These are phyloP conservation scores for Neostethus bicornis DNA, from an alignment of 2,797 vertebrate species.

Conservation along the genomic window DNA sequence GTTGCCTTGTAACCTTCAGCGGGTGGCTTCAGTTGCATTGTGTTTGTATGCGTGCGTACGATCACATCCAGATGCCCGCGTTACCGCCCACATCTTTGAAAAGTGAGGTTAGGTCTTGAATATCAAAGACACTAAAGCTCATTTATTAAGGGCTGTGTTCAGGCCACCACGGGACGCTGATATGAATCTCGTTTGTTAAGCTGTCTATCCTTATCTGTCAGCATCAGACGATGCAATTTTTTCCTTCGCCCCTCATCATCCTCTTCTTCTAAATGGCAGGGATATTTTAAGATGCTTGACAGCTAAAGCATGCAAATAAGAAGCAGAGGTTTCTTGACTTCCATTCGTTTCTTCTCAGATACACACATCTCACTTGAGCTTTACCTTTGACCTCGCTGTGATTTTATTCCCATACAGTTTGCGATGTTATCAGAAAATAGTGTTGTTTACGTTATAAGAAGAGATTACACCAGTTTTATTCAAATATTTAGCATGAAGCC, in stretches of 20 bases:
- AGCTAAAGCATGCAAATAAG: slow-evolving; percentile 75
- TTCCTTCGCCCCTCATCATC: slow-evolving; percentile 59
- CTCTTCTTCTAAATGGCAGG: slow-evolving; percentile 66
- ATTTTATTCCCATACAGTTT: slow-evolving; percentile 31
- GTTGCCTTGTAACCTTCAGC: slow-evolving; percentile 59
- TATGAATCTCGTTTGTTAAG: slow-evolving; percentile 79
- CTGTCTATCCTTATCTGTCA: slow-evolving; percentile 75
- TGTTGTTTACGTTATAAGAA: too few relatives aligned
- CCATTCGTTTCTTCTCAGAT: slow-evolving; percentile 20
- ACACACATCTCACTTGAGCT: slow-evolving; percentile 11
- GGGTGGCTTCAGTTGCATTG: slow-evolving; percentile 57
- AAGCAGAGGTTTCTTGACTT: slow-evolving; percentile 46
- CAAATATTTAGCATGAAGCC: background rate
- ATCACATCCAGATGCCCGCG: slow-evolving; percentile 66
- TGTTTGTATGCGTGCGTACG: slow-evolving; percentile 54
- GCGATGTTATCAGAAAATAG: slow-evolving; percentile 37
- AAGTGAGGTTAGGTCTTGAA: slow-evolving; percentile 51
- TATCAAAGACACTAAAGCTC: slow-evolving; percentile 66
- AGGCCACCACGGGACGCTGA: slow-evolving; percentile 67
- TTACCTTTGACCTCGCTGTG: slow-evolving; percentile 34
- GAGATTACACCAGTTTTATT: slow-evolving; percentile 19
- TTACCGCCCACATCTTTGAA: slow-evolving; percentile 47
- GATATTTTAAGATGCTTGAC: slow-evolving; percentile 73
- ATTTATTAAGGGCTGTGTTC: slow-evolving; percentile 68
- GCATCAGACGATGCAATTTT: slow-evolving; percentile 72